Conservation (phyloP, 1,140 invertebrate species). For the Littorina saxatilis region DNA sequence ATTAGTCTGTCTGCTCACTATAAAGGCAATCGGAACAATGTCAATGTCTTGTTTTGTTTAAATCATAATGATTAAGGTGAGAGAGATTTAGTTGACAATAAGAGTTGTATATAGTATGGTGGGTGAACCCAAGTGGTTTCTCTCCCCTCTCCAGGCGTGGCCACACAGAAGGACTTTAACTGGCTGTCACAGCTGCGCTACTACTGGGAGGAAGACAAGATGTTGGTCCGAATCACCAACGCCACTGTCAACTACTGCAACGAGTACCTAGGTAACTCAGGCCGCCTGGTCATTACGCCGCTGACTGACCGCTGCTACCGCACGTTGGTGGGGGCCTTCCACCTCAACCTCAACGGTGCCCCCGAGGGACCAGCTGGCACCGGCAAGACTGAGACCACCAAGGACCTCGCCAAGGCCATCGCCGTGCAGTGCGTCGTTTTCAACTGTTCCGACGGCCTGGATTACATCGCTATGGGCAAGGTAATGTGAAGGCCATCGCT, state of each 20-base stretch:
- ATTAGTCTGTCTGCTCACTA: too few relatives aligned
- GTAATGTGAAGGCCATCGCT: conserved; percentile 50
- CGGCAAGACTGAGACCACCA: conserved; percentile 77
- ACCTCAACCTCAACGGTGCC: conserved; percentile 76
- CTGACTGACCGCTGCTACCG: conserved; percentile 75
- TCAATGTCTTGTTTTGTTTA: too few relatives aligned
- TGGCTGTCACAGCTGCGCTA: conserved; percentile 76
- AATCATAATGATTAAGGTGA: too few relatives aligned
- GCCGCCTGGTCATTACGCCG: conserved; percentile 76
- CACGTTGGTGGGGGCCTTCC: conserved; percentile 72
- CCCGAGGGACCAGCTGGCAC: conserved; percentile 77
- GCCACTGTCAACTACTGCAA: conserved; percentile 76
- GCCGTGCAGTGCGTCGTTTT: conserved; percentile 77
- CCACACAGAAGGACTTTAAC: conserved; percentile 75
- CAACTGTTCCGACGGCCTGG: conserved; percentile 77
- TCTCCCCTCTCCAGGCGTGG: conserved; percentile 57
- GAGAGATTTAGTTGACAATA: too few relatives aligned
- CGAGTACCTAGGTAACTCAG: conserved; percentile 76
- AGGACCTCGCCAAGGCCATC: conserved; percentile 76
- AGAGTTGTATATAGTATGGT: too few relatives aligned
- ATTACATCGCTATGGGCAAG: conserved; percentile 77
- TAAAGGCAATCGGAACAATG: too few relatives aligned
- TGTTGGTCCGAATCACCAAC: conserved; percentile 73
- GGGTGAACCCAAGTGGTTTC: too few relatives aligned
- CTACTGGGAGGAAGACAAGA: conserved; percentile 75